phyloP scores from a whole-genome alignment of 2,113 vertebrate genomes.

The Heteronetta atricapilla region DNA sequence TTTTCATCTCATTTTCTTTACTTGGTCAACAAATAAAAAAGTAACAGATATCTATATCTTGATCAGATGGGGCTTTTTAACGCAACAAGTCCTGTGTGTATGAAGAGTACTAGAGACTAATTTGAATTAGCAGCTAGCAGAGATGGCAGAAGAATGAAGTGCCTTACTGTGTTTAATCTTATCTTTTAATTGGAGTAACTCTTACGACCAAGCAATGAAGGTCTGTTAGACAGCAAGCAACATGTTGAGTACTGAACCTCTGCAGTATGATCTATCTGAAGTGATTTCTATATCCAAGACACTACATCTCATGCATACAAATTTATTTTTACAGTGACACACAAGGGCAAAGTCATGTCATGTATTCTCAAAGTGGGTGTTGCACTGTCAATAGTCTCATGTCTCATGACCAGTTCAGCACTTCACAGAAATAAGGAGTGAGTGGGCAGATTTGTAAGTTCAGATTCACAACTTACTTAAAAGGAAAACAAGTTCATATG shows the following conservation, averaged over 20 bases:
- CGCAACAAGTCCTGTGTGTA: neutral
- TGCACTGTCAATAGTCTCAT: neutral
- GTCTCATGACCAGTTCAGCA: neutral
- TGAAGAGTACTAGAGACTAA: neutral
- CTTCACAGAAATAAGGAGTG: constrained; percentile 3
- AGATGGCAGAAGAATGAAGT: neutral
- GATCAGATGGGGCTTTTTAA: neutral
- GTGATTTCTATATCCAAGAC: neutral
- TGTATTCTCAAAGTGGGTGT: constrained; percentile 20
- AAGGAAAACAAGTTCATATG: neutral
- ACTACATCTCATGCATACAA: neutral
- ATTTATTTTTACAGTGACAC: constrained; percentile 50
- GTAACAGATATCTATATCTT: neutral
- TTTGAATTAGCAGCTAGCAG: neutral
- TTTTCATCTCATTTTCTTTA: neutral
- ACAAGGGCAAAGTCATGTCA: constrained; percentile 25
- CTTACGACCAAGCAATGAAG: neutral
- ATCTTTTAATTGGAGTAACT: neutral
- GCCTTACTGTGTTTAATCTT: neutral
- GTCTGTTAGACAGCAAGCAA: neutral
- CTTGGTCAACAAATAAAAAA: neutral
- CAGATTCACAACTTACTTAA: neutral
- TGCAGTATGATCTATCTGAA: neutral
- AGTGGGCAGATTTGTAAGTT: neutral
- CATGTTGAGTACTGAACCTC: neutral